phyloP scores from a whole-genome alignment of 2,888 invertebrate species.

The Platerodrilus igneus region DNA sequence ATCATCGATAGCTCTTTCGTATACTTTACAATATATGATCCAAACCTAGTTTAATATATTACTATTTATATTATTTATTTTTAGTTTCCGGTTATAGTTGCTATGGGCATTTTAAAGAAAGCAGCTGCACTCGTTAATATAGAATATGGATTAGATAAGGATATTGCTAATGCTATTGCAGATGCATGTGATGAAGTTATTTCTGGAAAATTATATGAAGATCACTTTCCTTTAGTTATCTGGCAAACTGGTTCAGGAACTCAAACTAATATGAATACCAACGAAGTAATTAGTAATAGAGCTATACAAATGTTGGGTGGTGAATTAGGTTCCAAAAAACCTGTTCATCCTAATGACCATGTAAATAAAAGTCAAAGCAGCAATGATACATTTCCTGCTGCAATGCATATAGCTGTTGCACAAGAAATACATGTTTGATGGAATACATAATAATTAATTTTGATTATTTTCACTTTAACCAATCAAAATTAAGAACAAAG shows the following conservation, averaged over 20 bases:
- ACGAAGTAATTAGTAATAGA: conserved; percentile 59
- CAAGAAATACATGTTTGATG: too few species aligned
- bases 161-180: conserved; percentile 83
- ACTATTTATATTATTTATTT: conserved; percentile 48
- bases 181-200: conserved; percentile 93
- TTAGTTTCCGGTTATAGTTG: conserved; percentile 86
- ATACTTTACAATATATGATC: too few species aligned
- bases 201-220: conserved; percentile 85
- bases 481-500: too few species aligned
- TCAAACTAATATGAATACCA: conserved; percentile 99
- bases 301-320: conserved; percentile 55
- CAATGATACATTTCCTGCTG: conserved; percentile 98
- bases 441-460: too few species aligned
- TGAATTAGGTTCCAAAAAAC: conserved; percentile 83
- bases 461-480: too few species aligned
- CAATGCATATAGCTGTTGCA: conserved; percentile 97
- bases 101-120: conserved; percentile 94
- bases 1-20: too few species aligned
- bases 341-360: conserved; percentile 99
- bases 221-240: conserved; percentile 95
- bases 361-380: conserved; percentile 99
- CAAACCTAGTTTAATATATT: too few species aligned
- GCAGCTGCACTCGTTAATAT: conserved; percentile 96
- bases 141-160: conserved; percentile 84
- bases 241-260: conserved; percentile 99